Base-by-base conservation (phyloP, 2,888 invertebrate species). In the Chamaedrilus cognettii region DNA sequence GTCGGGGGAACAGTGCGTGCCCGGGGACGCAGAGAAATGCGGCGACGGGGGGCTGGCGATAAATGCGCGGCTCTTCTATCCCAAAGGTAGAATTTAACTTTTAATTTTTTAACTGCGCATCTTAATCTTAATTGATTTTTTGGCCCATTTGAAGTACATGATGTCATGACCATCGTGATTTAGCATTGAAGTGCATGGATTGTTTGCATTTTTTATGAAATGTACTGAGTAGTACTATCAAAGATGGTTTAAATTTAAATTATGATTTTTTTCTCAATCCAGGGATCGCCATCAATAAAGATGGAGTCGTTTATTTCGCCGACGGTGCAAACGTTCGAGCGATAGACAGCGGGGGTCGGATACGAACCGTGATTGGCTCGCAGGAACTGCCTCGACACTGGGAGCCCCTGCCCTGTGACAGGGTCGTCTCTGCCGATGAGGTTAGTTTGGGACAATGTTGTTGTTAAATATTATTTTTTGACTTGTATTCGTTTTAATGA, bases 241-340 rank as follows among this genome's bases (percentile, higher is more conserved):
- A n/a, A n/a, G n/a, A n/a, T n/a, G n/a, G n/a, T n/a, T n/a, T n/a
- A n/a, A n/a, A n/a, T n/a, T n/a, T n/a, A n/a, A n/a, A n/a, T n/a
- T n/a, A n/a, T n/a, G n/a, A n/a, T n/a, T n/a, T n/a, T n/a, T n/a
- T n/a, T n/a, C n/a, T n/a, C n/a, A n/a, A 31, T 68, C 2, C 81
- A 90, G 91, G 94, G 69, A 89, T 99, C 69, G 96, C 96, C 33
- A 95, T 98, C 76, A 94, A 96, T 63, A 93, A 94, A 64, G 93
- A 94, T 82, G 93, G 93, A 79, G 93, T 94, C 23, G 93, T 98
- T 90, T 99, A 95, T 82, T 93, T 98, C 72, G 96, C 97, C 64
- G 98, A 99, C 84, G 97, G 97, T 60, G 95, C 96, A 1, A 96
- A 96, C 79, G 94, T 99, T 69, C 88, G 98, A 71, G 92, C 92